Percentiles rank a stretch among this genome's conserved stretches.
Evolutionary conservation across 2,113 vertebrate species (phyloP).

Genomic region (Polyodon spathula): DNA sequence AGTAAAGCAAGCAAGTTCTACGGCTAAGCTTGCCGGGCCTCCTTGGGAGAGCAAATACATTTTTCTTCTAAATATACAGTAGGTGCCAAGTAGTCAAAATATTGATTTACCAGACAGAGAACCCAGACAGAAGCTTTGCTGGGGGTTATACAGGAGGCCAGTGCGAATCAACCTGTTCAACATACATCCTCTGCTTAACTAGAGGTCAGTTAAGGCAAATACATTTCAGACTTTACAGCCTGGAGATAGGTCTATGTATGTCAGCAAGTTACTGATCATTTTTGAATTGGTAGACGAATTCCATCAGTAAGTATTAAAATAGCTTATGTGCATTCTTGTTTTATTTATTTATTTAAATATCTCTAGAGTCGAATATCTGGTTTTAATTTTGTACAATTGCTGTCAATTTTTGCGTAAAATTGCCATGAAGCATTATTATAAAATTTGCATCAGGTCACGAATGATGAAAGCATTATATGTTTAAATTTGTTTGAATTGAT

Average conservation of each 20-base stretch:
- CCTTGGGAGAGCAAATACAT: background rate
- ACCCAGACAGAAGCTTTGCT: background rate
- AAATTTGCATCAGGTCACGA: no score
- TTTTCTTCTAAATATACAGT: background rate
- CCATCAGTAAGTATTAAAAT: background rate
- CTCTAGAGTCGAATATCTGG: background rate
- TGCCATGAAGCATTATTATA: no score
- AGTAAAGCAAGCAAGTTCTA: background rate
- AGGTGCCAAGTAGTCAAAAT: slow-evolving; percentile 2
- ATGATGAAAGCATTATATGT: no score
- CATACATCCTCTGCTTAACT: background rate
- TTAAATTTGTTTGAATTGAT: no score
- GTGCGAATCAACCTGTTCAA: background rate
- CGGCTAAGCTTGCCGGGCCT: background rate
- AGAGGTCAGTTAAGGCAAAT: background rate
- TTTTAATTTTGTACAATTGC: background rate
- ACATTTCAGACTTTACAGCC: background rate
- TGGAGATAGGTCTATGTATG: background rate
- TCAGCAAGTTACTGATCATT: background rate
- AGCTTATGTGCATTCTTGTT: background rate
- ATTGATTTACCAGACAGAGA: background rate
- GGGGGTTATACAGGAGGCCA: background rate
- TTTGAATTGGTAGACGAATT: background rate
- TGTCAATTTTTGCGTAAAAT: background rate
- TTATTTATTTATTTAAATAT: background rate